Evolutionary conservation across 2,113 vertebrate species (phyloP), one percentile per base, ranked within the genome.

Genomic region (Pycnonotus jocosus): DNA sequence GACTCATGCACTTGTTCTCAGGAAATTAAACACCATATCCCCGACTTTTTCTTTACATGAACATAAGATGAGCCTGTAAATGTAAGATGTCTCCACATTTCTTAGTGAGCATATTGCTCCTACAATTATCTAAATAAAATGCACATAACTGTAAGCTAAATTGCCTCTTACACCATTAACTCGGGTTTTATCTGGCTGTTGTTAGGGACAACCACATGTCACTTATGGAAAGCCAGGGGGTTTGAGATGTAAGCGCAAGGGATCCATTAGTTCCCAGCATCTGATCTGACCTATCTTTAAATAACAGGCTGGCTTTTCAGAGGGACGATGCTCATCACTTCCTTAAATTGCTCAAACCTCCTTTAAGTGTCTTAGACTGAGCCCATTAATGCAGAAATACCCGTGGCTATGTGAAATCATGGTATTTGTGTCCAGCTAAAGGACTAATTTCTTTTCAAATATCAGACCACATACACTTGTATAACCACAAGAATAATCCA

Each of bases 101-200:
- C 61, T 85, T 86, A 61, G 30, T 13, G 28, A 72, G 27, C 51
- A 70, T 61, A 77, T 42, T 91, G 48, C 28, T 92, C 44, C 57
- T 82, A 53, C n/a, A 78, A 71, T 93, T 92, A 89, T 66, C 65
- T 69, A 81, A 87, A 92, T 91, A 86, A 96, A 91, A 85, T 38
- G 45, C 3, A 7, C 47, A 31, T 57, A 85, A 79, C 57, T 72
- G 31, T 68, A 90, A 81, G 42, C 51, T 82, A 65, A 89, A 87
- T 70, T 72, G 61, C 53, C 78, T 88, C 35, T 81, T 92, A 81
- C 24, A 74, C 40, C 73, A 56, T 68, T 76, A 93, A 35, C 45
- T 81, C 0, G 0, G 16, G 15, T 60, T 87, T 89, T 68, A 60
- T 76, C 61, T 69, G 23, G 23, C 61, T 69, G 78, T 71, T 70